A percentile compares a stretch with the other conserved stretches of the same genome.
Conservation (phyloP, 2,113 vertebrate genomes). For the Aegithalos caudatus region DNA sequence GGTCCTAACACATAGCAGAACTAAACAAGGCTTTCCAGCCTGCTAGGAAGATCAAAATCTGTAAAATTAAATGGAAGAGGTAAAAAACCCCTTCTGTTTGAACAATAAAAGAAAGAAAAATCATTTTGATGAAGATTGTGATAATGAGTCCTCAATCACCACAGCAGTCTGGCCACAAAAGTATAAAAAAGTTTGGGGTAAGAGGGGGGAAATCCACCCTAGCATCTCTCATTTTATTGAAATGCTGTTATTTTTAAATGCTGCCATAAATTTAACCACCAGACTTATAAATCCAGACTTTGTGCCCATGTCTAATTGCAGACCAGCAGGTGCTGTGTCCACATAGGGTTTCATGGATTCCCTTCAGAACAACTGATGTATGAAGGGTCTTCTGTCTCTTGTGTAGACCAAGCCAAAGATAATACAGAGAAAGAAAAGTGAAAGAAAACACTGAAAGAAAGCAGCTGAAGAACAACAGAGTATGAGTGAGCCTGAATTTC, state of each 20-base stretch:
- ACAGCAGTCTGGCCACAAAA: neutral
- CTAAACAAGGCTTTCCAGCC: neutral
- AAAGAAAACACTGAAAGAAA: no score
- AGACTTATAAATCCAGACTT: neutral
- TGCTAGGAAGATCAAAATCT: slow-evolving; percentile 4
- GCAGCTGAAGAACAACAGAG: neutral
- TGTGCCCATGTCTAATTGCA: neutral
- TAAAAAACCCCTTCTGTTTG: neutral
- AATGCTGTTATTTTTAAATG: neutral
- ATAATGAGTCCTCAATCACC: neutral
- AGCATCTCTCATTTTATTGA: neutral
- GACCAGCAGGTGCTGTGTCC: neutral
- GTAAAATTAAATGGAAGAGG: neutral
- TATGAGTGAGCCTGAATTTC: neutral
- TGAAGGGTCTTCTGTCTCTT: neutral
- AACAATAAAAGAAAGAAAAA: neutral
- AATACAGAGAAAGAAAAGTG: no score
- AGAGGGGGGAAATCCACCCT: neutral
- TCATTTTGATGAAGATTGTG: neutral
- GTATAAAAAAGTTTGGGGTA: neutral
- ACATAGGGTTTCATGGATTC: neutral
- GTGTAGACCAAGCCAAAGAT: neutral
- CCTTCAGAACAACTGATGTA: neutral
- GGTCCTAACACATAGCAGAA: neutral
- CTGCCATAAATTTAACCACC: neutral